Conservation (phyloP, 2,113 vertebrate genomes). For the Geothlypis trichas region DNA sequence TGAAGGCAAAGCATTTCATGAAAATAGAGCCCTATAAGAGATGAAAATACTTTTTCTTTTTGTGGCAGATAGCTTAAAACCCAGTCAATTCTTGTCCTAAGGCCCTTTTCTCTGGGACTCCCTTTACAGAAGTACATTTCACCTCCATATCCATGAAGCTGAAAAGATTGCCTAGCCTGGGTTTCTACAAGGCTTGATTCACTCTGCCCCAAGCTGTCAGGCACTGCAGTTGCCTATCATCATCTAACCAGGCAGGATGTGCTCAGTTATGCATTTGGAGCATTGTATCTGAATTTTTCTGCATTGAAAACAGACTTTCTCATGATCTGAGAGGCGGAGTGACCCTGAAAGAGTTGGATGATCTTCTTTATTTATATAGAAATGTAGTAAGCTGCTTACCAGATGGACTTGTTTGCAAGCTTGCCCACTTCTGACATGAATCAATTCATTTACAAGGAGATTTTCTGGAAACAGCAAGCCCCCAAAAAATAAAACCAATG, state of each 20-base stretch:
- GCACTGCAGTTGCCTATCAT: neutral
- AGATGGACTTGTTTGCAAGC: slow-evolving; percentile 64
- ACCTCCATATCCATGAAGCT: neutral
- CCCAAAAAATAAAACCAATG: neutral
- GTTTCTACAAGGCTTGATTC: neutral
- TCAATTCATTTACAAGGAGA: neutral
- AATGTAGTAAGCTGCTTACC: slow-evolving; percentile 50
- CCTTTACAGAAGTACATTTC: neutral
- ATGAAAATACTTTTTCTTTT: neutral
- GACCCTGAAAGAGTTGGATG: slow-evolving; percentile 38
- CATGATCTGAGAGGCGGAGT: slow-evolving; percentile 21
- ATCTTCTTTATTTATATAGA: slow-evolving; percentile 55
- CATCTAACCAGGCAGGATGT: neutral
- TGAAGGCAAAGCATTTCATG: neutral
- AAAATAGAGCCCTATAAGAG: neutral
- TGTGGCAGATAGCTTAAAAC: neutral
- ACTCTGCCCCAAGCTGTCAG: neutral
- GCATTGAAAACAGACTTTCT: slow-evolving; percentile 44
- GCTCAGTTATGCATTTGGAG: neutral
- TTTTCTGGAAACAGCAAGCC: slow-evolving; percentile 11
- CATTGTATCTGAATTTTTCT: neutral
- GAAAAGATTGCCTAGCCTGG: neutral
- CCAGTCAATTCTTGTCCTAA: neutral
- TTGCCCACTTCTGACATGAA: slow-evolving; percentile 56
- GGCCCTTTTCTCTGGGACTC: neutral